Evolutionary conservation across 2,797 vertebrate genomes (phyloP).

Genomic region (Esox masquinongy): DNA sequence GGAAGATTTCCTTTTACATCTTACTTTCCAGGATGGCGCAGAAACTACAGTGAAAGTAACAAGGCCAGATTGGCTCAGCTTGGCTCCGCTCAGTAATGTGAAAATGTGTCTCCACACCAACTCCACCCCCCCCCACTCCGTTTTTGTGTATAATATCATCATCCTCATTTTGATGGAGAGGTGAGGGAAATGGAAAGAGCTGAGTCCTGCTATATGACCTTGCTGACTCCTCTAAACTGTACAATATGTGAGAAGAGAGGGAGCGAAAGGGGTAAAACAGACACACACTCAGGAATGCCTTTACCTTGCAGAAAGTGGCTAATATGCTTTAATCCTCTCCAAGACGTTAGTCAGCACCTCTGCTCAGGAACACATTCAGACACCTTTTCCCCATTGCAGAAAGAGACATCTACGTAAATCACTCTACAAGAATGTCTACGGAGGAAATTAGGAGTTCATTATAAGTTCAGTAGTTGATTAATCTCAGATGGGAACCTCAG

Average conservation of each 20-base stretch:
- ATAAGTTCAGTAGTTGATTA: constrained; percentile 55
- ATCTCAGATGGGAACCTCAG: constrained; percentile 55
- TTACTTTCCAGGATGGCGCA: not conserved
- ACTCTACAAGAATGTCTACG: constrained; percentile 43
- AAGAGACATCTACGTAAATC: constrained; percentile 60
- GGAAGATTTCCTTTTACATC: not conserved
- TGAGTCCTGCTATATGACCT: constrained; percentile 23
- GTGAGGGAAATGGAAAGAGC: constrained; percentile 16
- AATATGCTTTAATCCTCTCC: constrained; percentile 46
- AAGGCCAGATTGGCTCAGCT: not conserved
- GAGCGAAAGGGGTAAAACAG: constrained; percentile 55
- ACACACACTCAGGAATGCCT: constrained; percentile 61
- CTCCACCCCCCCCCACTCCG: not conserved
- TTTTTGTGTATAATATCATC: not conserved
- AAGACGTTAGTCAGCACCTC: constrained; percentile 55
- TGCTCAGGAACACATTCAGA: constrained; percentile 17
- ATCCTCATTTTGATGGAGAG: constrained; percentile 4
- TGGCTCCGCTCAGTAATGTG: not conserved
- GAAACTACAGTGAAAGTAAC: not conserved
- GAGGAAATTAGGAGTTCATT: constrained; percentile 56
- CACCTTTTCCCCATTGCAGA: constrained; percentile 30
- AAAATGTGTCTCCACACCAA: constrained; percentile 2
- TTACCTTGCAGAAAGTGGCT: constrained; percentile 57
- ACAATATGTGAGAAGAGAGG: constrained; percentile 11
- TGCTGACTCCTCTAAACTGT: constrained; percentile 28